phyloP scores from a whole-genome alignment of 2,113 vertebrate species.

The Halcyon malimbica region DNA sequence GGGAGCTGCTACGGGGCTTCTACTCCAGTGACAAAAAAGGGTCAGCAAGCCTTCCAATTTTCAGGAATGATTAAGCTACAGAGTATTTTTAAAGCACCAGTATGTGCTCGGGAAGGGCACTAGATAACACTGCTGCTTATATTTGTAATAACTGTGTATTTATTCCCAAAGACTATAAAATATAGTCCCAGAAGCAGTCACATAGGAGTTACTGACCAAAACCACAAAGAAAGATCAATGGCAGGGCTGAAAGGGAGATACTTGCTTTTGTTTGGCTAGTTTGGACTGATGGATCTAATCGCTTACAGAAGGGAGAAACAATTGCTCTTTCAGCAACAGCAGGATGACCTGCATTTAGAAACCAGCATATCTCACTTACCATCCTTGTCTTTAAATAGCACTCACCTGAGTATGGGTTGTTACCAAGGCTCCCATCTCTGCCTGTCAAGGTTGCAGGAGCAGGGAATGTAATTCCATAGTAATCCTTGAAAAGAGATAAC shows the following conservation, averaged over 20 bases:
- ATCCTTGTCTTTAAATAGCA: neutral
- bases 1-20: neutral
- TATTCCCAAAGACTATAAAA: neutral
- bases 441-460: constrained; percentile 89
- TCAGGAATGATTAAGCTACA: neutral
- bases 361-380: neutral
- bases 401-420: constrained; percentile 94
- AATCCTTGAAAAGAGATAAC: constrained; percentile 82
- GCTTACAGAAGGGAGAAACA: neutral
- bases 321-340: neutral
- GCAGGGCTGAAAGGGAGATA: neutral
- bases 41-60: neutral
- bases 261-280: neutral
- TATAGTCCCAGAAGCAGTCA: neutral
- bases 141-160: neutral
- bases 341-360: neutral
- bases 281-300: neutral
- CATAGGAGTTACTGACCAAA: neutral
- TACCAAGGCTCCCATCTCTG: constrained; percentile 92
- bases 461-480: constrained; percentile 97
- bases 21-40: neutral
- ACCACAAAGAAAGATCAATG: neutral
- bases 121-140: neutral
- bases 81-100: neutral
- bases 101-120: neutral